Conservation (phyloP, 2,888 invertebrate genomes). For the Sinotaia quadrata region DNA sequence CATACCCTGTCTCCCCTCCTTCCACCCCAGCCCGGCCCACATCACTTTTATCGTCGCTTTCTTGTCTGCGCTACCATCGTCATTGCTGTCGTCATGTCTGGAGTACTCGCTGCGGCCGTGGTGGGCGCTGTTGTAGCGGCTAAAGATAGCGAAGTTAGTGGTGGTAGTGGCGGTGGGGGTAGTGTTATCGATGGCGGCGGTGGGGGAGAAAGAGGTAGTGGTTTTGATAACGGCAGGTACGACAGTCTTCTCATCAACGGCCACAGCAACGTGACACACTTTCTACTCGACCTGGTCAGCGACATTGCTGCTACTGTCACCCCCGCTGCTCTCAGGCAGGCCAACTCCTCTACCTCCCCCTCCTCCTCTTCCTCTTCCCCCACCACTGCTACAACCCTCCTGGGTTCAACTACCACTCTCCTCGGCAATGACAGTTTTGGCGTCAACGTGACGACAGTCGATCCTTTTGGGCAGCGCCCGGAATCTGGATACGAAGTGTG, state of each 20-base stretch:
- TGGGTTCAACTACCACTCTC: neutral
- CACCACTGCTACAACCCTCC: constrained; percentile 12
- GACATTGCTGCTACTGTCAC: constrained; percentile 3
- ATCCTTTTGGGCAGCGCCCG: neutral
- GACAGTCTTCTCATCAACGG: neutral
- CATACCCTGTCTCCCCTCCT: neutral
- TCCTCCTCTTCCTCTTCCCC: neutral
- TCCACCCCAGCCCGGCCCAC: neutral
- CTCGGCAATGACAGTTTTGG: neutral
- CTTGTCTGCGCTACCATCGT: constrained; percentile 7
- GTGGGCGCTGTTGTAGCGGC: constrained; percentile 3
- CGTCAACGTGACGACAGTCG: constrained; percentile 8
- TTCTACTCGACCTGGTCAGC: neutral
- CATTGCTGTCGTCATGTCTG: constrained; percentile 20
- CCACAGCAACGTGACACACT: constrained; percentile 6
- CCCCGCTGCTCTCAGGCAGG: constrained; percentile 6
- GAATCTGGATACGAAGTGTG: constrained; percentile 29
- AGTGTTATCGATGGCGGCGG: neutral
- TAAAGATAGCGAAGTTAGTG: neutral
- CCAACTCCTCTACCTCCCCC: constrained; percentile 7
- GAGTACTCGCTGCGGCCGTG: constrained; percentile 15
- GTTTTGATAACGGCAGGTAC: neutral
- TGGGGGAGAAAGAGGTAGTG: constrained; percentile 3
- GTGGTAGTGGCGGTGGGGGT: neutral
- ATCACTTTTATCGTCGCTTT: neutral